A percentile compares a stretch with the other conserved stretches of the same genome.
phyloP scores from a whole-genome alignment of 2,113 vertebrate genomes.

The Callorhinus ursinus region DNA sequence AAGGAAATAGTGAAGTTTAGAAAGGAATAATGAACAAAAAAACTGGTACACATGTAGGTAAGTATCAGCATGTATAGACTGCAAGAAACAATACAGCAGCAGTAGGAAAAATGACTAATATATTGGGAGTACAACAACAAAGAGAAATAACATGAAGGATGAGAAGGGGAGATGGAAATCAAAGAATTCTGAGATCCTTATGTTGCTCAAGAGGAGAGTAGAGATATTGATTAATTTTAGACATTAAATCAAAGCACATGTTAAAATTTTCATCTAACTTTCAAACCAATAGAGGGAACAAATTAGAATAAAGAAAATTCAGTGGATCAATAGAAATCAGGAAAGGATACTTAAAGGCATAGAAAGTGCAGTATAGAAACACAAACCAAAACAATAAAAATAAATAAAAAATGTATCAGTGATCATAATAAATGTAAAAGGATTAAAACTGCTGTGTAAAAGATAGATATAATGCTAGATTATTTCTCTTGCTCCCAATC shows the following conservation, averaged over 20 bases:
- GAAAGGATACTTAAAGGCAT: conserved; percentile 4
- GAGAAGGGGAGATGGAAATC: neutral
- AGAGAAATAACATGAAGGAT: neutral
- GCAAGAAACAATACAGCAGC: neutral
- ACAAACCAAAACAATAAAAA: neutral
- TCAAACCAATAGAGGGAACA: neutral
- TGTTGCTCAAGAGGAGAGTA: neutral
- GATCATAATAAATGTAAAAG: conserved; percentile 22
- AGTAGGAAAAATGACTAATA: neutral
- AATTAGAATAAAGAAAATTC: neutral
- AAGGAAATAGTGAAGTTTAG: neutral
- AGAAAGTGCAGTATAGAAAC: neutral
- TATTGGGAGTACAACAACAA: neutral
- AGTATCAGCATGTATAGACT: neutral
- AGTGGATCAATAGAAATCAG: neutral
- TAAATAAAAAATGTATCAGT: neutral
- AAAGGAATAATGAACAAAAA: neutral
- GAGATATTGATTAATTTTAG: conserved; percentile 25
- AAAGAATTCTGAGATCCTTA: neutral
- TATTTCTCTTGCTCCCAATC: neutral
- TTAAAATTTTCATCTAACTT: conserved; percentile 45
- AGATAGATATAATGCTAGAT: neutral
- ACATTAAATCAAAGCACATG: neutral
- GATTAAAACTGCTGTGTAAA: neutral
- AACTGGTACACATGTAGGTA: neutral